phyloP scores from a whole-genome alignment of 2,888 invertebrate genomes.

The Agrochola circellaris region DNA sequence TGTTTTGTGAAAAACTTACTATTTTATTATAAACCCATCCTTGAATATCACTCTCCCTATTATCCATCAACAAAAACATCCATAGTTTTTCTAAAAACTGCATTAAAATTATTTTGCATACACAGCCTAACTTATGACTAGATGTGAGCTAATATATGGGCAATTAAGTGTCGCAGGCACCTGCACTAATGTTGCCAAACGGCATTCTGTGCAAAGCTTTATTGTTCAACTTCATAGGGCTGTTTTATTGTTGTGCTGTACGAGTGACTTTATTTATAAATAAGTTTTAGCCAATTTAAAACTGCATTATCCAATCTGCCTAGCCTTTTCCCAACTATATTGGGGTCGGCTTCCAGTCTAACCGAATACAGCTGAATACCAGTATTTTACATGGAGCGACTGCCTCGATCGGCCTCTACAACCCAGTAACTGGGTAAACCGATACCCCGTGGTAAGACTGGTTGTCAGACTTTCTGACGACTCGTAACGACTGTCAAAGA shows the following conservation, averaged over 20 bases:
- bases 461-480: too few relatives aligned
- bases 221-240: conserved; percentile 29
- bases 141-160: conserved; percentile 55
- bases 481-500: too few relatives aligned
- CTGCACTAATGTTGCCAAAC: conserved; percentile 51
- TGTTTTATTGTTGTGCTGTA: background rate
- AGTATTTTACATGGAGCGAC: too few relatives aligned
- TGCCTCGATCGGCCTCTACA: too few relatives aligned
- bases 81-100: background rate
- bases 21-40: background rate
- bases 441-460: too few relatives aligned
- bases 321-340: too few relatives aligned
- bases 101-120: conserved; percentile 24
- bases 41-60: background rate
- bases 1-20: too few relatives aligned
- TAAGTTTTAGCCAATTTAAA: background rate
- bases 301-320: too few relatives aligned
- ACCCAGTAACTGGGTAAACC: too few relatives aligned
- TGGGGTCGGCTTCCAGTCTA: too few relatives aligned
- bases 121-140: conserved; percentile 25
- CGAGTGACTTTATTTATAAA: background rate
- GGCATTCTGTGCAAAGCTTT: conserved; percentile 21
- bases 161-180: conserved; percentile 57
- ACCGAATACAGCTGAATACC: too few relatives aligned
- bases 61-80: too few relatives aligned